Percentiles rank a stretch among this genome's conserved stretches.
Evolutionary conservation across 2,888 invertebrate genomes (phyloP).

Genomic region (Leucoma salicis): DNA sequence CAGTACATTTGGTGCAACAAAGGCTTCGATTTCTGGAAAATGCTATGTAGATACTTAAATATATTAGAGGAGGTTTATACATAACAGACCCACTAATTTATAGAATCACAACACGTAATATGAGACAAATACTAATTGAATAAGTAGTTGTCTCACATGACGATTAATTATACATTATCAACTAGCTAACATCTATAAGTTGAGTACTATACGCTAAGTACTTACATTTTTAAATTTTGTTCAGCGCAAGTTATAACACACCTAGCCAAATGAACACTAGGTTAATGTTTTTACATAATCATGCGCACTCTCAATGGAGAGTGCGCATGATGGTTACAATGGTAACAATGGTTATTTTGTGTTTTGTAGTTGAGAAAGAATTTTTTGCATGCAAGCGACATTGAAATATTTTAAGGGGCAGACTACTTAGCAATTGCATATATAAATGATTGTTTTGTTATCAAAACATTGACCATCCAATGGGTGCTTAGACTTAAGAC

Average conservation of each 20-base stretch:
- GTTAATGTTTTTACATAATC: constrained; percentile 54
- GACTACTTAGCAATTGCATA: constrained; percentile 21
- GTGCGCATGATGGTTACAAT: no score
- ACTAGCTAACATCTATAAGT: constrained; percentile 22
- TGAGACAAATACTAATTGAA: constrained; percentile 14
- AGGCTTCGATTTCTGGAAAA: no score
- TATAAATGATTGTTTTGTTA: no score
- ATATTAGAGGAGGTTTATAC: no score
- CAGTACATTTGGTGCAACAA: no score
- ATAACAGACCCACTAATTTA: no score
- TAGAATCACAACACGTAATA: no score
- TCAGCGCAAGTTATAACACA: constrained; percentile 76
- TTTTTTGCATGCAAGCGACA: constrained; percentile 46
- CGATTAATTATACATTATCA: constrained; percentile 3
- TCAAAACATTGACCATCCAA: no score
- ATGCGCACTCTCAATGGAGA: constrained; percentile 39
- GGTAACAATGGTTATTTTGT: constrained; percentile 8
- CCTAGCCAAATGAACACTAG: constrained; percentile 75
- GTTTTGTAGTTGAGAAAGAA: constrained; percentile 20
- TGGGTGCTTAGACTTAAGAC: no score
- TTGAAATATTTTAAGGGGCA: constrained; percentile 16
- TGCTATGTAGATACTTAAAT: no score
- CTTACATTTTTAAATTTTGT: constrained; percentile 75
- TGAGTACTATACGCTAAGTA: constrained; percentile 47
- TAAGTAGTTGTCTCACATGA: constrained; percentile 12